phyloP scores from a whole-genome alignment of 2,113 vertebrate species.

The Cyrtonyx montezumae region DNA sequence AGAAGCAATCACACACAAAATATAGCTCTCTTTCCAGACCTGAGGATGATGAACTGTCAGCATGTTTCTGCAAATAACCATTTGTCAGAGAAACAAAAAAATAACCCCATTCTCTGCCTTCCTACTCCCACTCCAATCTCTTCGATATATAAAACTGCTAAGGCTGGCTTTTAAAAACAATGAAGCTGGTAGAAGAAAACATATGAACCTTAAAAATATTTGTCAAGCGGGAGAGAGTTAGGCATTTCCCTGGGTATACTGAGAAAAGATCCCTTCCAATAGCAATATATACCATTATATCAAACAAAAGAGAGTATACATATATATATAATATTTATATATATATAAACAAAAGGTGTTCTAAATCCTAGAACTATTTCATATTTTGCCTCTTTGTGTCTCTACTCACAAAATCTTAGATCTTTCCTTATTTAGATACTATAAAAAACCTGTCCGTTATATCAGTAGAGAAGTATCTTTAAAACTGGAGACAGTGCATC shows the following conservation, averaged over 20 bases:
- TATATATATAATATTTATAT: not conserved
- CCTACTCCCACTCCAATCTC: not conserved
- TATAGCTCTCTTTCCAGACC: not conserved
- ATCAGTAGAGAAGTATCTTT: not conserved
- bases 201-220: not conserved
- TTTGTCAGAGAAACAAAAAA: not conserved
- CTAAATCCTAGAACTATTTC: not conserved
- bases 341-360: not conserved
- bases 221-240: not conserved
- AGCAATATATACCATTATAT: not conserved
- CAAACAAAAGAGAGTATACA: not conserved
- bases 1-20: constrained; percentile 36
- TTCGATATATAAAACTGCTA: not conserved
- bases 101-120: rapidly evolving
- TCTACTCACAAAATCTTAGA: not conserved
- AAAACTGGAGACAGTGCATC: not conserved
- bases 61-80: constrained; percentile 15
- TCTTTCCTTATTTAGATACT: not conserved
- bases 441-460: not conserved
- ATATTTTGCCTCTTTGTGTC: not conserved
- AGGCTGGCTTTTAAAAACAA: constrained; percentile 12
- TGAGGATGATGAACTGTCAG: constrained; percentile 1
- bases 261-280: not conserved
- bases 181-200: not conserved
- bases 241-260: not conserved